Conservation (phyloP, 2,113 vertebrate species). For the Lampris incognitus region DNA sequence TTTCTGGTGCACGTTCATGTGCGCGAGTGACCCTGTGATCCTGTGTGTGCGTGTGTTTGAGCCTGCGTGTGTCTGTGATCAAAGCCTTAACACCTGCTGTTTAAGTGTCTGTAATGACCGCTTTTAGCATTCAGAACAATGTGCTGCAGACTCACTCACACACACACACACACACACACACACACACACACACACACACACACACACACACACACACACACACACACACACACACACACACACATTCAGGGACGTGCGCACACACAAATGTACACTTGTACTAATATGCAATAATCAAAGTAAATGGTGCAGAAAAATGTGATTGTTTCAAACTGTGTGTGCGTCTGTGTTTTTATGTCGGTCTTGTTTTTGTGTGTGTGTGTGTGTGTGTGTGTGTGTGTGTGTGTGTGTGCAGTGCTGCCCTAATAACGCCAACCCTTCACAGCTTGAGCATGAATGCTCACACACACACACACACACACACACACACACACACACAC, state of each 20-base stretch:
- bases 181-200: not conserved
- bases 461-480: not conserved
- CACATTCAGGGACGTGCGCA: no score
- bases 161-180: constrained; percentile 1
- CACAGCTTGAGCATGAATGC: not conserved
- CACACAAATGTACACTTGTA: no score
- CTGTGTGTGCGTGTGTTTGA: not conserved
- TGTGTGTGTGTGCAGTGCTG: not conserved
- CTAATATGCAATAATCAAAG: no score
- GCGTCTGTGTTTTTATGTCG: not conserved
- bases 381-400: not conserved
- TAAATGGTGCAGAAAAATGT: no score
- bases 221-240: not conserved
- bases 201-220: not conserved
- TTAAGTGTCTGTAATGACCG: constrained; percentile 24
- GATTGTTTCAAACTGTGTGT: not conserved
- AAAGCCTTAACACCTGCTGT: constrained; percentile 43
- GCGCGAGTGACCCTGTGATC: not conserved
- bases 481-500: constrained; percentile 12
- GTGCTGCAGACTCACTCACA: not conserved
- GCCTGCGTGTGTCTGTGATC: not conserved
- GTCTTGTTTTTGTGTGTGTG: not conserved
- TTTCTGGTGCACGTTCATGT: no score
- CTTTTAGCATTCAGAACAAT: constrained; percentile 5
- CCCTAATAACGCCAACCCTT: not conserved